A percentile compares a stretch with the other conserved stretches of the same genome.
Conservation (phyloP, 2,113 vertebrate genomes). For the Periophthalmus modestus region DNA sequence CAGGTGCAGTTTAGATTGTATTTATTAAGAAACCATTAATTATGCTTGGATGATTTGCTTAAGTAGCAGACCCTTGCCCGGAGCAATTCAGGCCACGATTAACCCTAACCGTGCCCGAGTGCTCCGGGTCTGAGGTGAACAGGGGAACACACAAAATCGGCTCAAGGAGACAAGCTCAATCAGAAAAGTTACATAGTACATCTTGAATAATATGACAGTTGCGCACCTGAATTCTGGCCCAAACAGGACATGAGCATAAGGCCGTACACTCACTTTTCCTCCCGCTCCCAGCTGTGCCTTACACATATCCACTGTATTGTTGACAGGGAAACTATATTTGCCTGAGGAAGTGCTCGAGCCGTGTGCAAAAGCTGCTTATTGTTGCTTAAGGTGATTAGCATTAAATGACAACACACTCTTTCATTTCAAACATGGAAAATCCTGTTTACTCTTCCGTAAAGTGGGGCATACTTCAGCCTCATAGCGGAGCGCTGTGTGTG, state of each 20-base stretch:
- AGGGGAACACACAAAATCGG: no score
- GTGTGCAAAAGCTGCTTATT: slow-evolving; percentile 56
- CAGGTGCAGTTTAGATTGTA: no score
- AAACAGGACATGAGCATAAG: slow-evolving; percentile 66
- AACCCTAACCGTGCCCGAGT: no score
- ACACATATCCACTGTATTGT: slow-evolving; percentile 43
- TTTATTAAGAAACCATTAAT: no score
- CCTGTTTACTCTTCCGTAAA: slow-evolving; percentile 61
- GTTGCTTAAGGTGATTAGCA: slow-evolving; percentile 56
- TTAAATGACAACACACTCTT: slow-evolving; percentile 56
- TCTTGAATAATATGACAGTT: no score
- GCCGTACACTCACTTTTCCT: slow-evolving; percentile 64
- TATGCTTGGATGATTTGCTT: no score
- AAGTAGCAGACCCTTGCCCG: no score
- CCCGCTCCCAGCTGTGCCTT: slow-evolving; percentile 54
- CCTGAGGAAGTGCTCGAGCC: slow-evolving; percentile 60
- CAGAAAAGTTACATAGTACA: no score
- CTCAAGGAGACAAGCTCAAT: no score
- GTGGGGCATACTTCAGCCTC: slow-evolving; percentile 33
- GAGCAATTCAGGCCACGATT: no score
- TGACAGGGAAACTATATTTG: slow-evolving; percentile 38
- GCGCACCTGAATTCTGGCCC: slow-evolving; percentile 66
- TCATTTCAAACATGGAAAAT: slow-evolving; percentile 64
- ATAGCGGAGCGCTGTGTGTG: slow-evolving; percentile 35
- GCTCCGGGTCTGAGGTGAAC: no score